These are phyloP conservation scores for Gracilinanus agilis DNA, from an alignment of 2,113 vertebrate species.

Conservation along the genomic window DNA sequence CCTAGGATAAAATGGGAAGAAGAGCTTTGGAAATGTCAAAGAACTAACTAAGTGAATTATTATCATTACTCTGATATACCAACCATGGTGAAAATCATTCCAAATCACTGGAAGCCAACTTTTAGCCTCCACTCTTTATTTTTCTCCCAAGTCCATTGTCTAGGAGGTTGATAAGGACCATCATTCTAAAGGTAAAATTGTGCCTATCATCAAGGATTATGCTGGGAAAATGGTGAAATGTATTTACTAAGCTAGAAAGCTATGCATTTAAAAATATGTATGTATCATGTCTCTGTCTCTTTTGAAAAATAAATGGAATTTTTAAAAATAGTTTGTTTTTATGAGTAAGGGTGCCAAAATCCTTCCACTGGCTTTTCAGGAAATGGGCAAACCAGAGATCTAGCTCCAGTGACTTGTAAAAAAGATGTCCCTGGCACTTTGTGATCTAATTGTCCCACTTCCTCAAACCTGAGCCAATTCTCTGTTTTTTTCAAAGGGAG, in stretches of 20 bases:
- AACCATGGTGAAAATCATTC: conserved; percentile 50
- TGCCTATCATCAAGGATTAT: conserved; percentile 21
- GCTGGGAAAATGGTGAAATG: conserved; percentile 47
- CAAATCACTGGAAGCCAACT: conserved; percentile 54
- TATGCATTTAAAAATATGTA: conserved; percentile 56
- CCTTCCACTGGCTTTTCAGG: conserved; percentile 49
- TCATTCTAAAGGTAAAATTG: conserved; percentile 69
- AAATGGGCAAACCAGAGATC: not conserved
- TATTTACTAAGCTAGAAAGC: conserved; percentile 66
- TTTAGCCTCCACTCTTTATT: conserved; percentile 60
- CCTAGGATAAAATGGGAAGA: not conserved
- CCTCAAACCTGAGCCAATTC: conserved; percentile 60
- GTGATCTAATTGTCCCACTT: conserved; percentile 74
- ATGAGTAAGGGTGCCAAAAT: conserved; percentile 58
- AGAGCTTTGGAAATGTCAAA: not conserved
- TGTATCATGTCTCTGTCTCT: conserved; percentile 56
- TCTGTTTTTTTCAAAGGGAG: conserved; percentile 70
- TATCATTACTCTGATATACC: not conserved
- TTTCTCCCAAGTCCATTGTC: conserved; percentile 59
- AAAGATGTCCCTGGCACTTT: conserved; percentile 72
- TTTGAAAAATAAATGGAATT: conserved; percentile 59
- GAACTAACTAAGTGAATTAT: not conserved
- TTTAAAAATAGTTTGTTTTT: conserved; percentile 54
- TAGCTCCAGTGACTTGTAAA: conserved; percentile 60
- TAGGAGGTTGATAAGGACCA: conserved; percentile 6